Evolutionary conservation across 2,797 vertebrate species (phyloP), one percentile per base, ranked within the genome.

Genomic region (Gymnoscopelus braueri): DNA sequence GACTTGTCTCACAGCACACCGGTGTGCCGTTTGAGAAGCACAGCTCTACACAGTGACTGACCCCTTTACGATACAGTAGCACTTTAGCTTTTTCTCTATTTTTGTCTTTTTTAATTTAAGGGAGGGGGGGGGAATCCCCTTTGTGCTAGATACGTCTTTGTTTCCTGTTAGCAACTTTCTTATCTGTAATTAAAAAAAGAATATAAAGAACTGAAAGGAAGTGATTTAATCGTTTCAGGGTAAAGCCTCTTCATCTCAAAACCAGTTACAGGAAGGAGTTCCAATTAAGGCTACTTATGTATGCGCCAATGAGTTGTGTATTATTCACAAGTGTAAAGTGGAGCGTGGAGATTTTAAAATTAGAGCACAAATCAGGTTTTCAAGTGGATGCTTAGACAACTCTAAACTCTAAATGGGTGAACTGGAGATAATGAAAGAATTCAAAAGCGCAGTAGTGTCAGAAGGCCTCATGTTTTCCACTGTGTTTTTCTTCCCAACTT

Each of bases 391-490:
- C 50, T 15, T 13, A 13, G 50, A 51, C 50, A 51, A 60, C 32
- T n/a, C 15, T 13, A 35, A 57, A 14, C 5, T 6, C 13, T 57
- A 13, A 57, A 57, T 29, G 5, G 13, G 4, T 44, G 32, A n/a
- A 49, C 3, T 39, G 19, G 54, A 55, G 3, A 24, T 1, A 2
- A 15, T 70, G 5, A 32, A 49, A 63, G 8, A 56, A 8, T 35
- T 7, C 49, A 5, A 24, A 39, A 53, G 14, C 24, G 3, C 4
- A 24, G 24, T 47, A 6, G 9, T 54, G 39, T 29, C 19, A 24
- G 55, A 55, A 64, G n/a, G 4, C 29, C 61, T 26, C 14, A 60
- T 60, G 62, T 74, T 60, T 9, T 19, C 15, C 32, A n/a, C 48
- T 64, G 3, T 76, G 39, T 44, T 44, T 62, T 54, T 35, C 23